Conservation (phyloP, 1,140 invertebrate species). For the Ylistrum balloti region DNA sequence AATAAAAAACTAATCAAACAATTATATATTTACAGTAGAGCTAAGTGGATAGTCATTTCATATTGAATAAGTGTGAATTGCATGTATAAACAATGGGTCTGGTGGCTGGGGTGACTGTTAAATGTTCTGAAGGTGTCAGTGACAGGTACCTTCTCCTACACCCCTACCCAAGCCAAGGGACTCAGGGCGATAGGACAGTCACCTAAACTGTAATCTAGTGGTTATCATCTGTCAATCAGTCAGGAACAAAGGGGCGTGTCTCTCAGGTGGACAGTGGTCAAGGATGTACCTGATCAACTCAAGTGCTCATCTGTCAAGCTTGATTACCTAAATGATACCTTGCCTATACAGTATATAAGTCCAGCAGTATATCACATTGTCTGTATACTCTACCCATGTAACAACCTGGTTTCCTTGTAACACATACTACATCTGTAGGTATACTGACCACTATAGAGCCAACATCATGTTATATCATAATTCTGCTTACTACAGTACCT, state of each 20-base stretch:
- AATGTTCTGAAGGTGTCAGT: neutral
- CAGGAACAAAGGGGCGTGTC: neutral
- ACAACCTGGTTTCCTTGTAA: too few species aligned
- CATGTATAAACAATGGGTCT: neutral
- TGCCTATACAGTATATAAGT: neutral
- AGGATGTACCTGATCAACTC: slow-evolving; percentile 37
- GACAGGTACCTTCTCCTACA: too few species aligned
- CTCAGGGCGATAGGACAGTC: too few species aligned
- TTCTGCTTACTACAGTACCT: neutral
- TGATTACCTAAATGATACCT: neutral
- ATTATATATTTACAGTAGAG: neutral
- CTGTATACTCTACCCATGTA: too few species aligned
- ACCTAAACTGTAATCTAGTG: neutral
- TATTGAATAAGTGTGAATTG: neutral
- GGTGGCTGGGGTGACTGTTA: neutral
- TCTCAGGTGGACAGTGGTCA: neutral
- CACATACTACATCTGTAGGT: neutral
- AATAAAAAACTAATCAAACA: neutral
- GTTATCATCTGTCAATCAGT: neutral
- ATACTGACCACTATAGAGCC: neutral
- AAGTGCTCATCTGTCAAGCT: neutral
- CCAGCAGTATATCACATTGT: too few species aligned
- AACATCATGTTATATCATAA: neutral
- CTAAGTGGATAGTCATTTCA: neutral
- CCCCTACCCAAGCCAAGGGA: neutral